Base-by-base conservation (phyloP, 2,113 vertebrate genomes). In the Agelaius tricolor region DNA sequence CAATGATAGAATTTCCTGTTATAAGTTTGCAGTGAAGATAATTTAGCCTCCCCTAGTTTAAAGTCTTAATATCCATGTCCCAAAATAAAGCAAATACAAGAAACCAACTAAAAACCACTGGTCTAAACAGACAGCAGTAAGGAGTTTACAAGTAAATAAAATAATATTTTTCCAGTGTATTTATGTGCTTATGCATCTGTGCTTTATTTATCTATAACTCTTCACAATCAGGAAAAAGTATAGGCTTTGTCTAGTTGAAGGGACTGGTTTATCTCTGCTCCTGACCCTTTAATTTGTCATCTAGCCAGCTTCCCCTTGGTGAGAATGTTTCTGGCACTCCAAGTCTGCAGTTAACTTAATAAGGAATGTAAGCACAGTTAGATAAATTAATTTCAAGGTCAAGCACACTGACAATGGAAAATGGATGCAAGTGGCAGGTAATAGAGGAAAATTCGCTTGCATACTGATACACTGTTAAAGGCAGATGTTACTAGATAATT, bases 401-500 rank as follows among this genome's bases (percentile, higher is more conserved):
- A 97, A 96, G 96, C 90, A 93, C 66, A 74, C 51, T 76, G 96
- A 90, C 92, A 95, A 96, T 72, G 81, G 96, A 92, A 97, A 97
- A 93, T 82, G 92, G 91, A 96, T 96, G 90, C 95, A 77, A 94
- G 78, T 72, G 71, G 94, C 94, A 97, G 96, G 97, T 98, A 97
- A 95, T 39, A 97, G 97, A 94, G 83, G 94, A 79, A 94, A 96
- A 97, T 96, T 97, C 72, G 1, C 87, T 84, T 94, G 98, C 96
- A 97, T 97, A 96, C 97, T 98, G 98, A 98, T 97, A 94, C 93
- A 95, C 97, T 98, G 97, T 96, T 98, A 95, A 98, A 98, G 98
- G 98, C 99, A 98, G 98, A 98, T 98, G 97, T 98, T 98, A 98
- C 97, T 90, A 67, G 95, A 94, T 97, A 98, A 99, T 99, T 98